Percentiles rank a stretch among this genome's conserved stretches.
Conservation (phyloP, 2,797 vertebrate species). For the Sparus aurata region DNA sequence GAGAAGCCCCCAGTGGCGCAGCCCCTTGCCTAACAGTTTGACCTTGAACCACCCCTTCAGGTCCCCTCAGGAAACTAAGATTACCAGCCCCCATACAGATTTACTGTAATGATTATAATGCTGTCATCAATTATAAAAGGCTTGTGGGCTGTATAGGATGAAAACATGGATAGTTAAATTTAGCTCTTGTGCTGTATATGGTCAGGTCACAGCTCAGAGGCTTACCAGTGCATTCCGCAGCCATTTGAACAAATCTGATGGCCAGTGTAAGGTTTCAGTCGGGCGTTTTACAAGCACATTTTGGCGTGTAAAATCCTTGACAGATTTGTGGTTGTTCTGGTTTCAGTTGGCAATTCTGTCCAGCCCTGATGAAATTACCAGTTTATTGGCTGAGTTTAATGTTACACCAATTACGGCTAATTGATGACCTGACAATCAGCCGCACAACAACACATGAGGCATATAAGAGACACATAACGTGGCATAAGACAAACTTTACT, state of each 20-base stretch:
- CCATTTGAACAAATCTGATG: conserved; percentile 55
- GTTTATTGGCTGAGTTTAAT: conserved; percentile 17
- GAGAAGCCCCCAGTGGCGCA: conserved; percentile 5
- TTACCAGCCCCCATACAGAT: conserved; percentile 6
- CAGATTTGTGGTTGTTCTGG: conserved; percentile 54
- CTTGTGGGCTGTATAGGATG: neutral
- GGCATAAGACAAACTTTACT: neutral
- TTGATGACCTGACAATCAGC: neutral
- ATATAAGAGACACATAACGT: neutral
- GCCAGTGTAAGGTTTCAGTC: conserved; percentile 71
- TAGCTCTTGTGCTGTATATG: conserved; percentile 92
- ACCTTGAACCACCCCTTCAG: conserved; percentile 32
- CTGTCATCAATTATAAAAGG: conserved; percentile 12
- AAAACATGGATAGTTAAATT: conserved; percentile 85
- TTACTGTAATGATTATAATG: conserved; percentile 12
- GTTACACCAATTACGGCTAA: conserved; percentile 23
- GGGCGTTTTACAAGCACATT: conserved; percentile 53
- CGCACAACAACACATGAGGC: neutral
- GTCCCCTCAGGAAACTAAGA: neutral
- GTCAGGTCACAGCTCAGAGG: conserved; percentile 81
- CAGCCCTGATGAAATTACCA: conserved; percentile 20
- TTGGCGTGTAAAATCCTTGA: conserved; percentile 44
- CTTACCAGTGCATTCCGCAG: conserved; percentile 57
- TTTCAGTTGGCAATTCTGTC: conserved; percentile 37
- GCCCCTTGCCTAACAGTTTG: conserved; percentile 12